Percentiles rank a stretch among this genome's conserved stretches.
These are phyloP conservation scores for Genyomyrus donnyi DNA, from an alignment of 2,113 vertebrate genomes.

Conservation along the genomic window DNA sequence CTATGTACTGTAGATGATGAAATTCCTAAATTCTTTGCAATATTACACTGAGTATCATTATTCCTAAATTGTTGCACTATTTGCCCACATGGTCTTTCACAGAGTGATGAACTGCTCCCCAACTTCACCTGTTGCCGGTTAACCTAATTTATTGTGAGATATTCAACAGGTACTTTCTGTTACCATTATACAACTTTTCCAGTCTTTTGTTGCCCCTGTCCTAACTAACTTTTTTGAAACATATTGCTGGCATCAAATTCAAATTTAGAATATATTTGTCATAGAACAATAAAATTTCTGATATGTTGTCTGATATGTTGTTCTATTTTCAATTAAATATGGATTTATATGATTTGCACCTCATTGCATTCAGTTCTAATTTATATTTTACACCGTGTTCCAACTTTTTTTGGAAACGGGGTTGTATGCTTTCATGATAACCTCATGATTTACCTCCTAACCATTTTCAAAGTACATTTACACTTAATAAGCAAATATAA, in stretches of 20 bases:
- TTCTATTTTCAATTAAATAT: background rate
- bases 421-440: background rate
- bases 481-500: too few species aligned
- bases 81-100: background rate
- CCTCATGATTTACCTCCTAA: too few species aligned
- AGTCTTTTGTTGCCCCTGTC: background rate
- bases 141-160: background rate
- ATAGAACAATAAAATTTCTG: too few species aligned
- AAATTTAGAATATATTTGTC: background rate
- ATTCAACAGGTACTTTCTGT: background rate
- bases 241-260: background rate
- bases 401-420: background rate
- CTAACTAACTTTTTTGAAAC: background rate
- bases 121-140: background rate
- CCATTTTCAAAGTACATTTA: too few species aligned
- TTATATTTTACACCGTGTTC: background rate
- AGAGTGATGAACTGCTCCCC: background rate
- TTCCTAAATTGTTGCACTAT: background rate
- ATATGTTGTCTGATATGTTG: background rate
- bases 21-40: background rate
- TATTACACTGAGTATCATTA: background rate
- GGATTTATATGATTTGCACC: background rate
- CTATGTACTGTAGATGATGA: background rate
- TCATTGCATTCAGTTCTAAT: background rate
- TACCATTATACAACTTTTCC: background rate